These are phyloP conservation scores for Pluvialis apricaria DNA, from an alignment of 2,113 vertebrate genomes.

Conservation along the genomic window DNA sequence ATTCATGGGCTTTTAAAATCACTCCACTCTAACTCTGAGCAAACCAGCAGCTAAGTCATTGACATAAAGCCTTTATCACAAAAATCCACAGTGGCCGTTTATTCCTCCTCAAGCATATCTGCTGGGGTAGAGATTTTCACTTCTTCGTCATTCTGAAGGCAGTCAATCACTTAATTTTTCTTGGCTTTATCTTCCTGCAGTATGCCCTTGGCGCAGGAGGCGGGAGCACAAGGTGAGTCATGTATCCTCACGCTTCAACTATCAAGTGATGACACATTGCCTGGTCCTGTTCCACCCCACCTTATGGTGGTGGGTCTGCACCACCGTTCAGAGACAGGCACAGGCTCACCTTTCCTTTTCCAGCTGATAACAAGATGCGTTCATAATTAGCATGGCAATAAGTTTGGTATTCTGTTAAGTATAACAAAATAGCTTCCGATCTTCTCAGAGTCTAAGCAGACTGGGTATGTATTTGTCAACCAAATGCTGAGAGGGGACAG, in stretches of 20 bases:
- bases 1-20: not conserved
- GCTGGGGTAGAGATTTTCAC: not conserved
- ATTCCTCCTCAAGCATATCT: not conserved
- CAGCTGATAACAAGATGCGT: not conserved
- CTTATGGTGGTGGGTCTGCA: not conserved
- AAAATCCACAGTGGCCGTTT: not conserved
- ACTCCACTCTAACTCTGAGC: not conserved
- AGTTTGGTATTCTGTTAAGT: not conserved
- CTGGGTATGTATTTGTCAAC: not conserved
- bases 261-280: rapidly evolving
- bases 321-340: not conserved
- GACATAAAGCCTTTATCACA: not conserved
- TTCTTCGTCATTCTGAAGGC: not conserved
- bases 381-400: not conserved
- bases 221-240: not conserved
- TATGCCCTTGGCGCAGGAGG: not conserved
- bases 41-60: not conserved
- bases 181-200: not conserved
- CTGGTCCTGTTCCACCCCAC: not conserved
- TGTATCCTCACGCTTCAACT: not conserved
- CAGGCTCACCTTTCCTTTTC: not conserved
- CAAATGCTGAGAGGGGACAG: not conserved
- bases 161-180: not conserved
- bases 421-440: not conserved
- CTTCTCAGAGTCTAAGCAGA: not conserved